Percentiles rank a stretch among this genome's conserved stretches.
phyloP scores from a whole-genome alignment of 64 coral and sea anemone genomes.

The Dendrophyllia cribrosa region DNA sequence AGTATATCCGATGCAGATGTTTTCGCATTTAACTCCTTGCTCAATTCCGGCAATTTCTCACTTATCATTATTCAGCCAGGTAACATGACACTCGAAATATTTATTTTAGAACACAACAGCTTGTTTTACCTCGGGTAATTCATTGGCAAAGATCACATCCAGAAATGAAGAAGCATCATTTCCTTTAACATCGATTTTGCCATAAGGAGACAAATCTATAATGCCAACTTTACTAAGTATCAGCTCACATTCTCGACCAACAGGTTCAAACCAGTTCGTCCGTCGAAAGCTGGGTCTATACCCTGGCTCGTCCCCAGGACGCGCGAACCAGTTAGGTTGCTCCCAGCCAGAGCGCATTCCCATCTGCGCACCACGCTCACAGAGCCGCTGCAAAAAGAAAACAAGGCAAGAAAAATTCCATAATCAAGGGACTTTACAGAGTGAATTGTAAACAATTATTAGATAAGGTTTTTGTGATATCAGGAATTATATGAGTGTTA shows the following conservation, averaged over 20 bases:
- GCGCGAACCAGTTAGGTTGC: constrained; percentile 79
- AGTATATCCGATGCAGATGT: too few relatives aligned
- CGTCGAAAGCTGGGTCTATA: constrained; percentile 78
- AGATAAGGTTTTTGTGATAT: too few relatives aligned
- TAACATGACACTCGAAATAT: too few relatives aligned
- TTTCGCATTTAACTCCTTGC: too few relatives aligned
- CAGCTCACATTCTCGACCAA: constrained; percentile 80
- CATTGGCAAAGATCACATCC: constrained; percentile 78
- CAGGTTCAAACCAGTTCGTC: constrained; percentile 81
- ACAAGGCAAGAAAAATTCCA: background rate
- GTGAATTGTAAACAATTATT: too few relatives aligned
- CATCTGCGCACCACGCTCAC: constrained; percentile 31
- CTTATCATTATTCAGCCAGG: too few relatives aligned
- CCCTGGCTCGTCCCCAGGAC: constrained; percentile 59
- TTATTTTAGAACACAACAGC: too few relatives aligned
- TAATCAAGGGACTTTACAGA: too few relatives aligned
- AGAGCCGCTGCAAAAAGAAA: constrained; percentile 21
- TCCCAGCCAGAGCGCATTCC: constrained; percentile 47
- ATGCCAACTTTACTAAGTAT: constrained; percentile 79
- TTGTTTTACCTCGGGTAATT: constrained; percentile 71
- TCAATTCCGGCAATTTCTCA: too few relatives aligned
- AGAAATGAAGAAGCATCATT: constrained; percentile 65
- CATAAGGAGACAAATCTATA: constrained; percentile 79
- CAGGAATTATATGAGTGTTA: too few relatives aligned
- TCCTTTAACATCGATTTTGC: constrained; percentile 75